These are phyloP conservation scores for Vireo griseus DNA, from an alignment of 2,797 vertebrate species.

Conservation along the genomic window DNA sequence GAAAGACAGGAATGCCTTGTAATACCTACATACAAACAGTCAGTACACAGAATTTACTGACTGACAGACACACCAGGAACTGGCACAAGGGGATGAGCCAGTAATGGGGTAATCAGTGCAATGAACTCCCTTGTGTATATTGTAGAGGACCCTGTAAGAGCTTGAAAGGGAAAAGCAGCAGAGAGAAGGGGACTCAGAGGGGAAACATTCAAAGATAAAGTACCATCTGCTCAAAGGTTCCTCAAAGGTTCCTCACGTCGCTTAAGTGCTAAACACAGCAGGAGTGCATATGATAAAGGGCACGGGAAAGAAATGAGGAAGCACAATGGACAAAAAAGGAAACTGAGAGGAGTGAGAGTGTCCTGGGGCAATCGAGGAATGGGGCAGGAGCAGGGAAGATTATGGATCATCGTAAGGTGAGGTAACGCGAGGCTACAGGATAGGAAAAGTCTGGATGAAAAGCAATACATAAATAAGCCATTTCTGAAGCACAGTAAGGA, in stretches of 20 bases:
- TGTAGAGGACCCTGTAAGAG: not conserved
- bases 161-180: conserved; percentile 40
- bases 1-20: not conserved
- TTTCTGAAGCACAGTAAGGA: conserved; percentile 1
- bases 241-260: conserved; percentile 58
- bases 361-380: not conserved
- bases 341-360: not conserved
- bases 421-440: not conserved
- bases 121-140: not conserved
- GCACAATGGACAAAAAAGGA: not conserved
- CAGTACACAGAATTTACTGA: not conserved
- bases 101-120: not conserved
- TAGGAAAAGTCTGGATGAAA: not conserved
- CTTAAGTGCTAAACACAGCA: conserved; percentile 25
- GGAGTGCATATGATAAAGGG: conserved; percentile 28
- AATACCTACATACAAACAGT: not conserved
- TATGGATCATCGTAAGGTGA: not conserved
- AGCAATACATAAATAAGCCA: not conserved
- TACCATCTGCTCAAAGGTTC: conserved; percentile 66
- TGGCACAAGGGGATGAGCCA: not conserved
- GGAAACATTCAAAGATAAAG: conserved; percentile 61
- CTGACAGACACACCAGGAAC: not conserved
- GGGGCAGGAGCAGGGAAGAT: not conserved
- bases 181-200: conserved; percentile 53
- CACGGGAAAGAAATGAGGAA: conserved; percentile 29